Evolutionary conservation across 2,797 vertebrate genomes (phyloP).

Genomic region (Bradypus variegatus): DNA sequence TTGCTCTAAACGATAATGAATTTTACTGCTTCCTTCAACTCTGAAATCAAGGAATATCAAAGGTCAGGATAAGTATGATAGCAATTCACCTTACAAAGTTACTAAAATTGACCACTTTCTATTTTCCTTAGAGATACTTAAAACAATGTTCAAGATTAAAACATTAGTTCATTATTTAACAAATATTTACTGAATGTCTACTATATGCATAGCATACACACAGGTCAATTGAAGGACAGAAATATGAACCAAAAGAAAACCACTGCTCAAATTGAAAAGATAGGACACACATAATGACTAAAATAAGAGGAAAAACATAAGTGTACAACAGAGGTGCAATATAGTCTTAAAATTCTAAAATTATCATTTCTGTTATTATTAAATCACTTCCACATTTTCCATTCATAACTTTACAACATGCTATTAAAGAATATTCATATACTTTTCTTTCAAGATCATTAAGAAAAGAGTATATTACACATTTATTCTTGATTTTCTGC

Average conservation of each 20-base stretch:
- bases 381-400: conserved; percentile 28
- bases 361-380: conserved; percentile 42
- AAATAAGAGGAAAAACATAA: conserved; percentile 4
- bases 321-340: not conserved
- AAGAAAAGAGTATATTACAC: not conserved
- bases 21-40: conserved; percentile 95
- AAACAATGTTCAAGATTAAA: conserved; percentile 38
- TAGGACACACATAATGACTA: not conserved
- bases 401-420: conserved; percentile 9
- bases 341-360: conserved; percentile 27
- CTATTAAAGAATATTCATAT: not conserved
- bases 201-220: not conserved
- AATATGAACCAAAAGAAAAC: not conserved
- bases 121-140: conserved; percentile 22
- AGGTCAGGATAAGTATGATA: not conserved
- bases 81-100: not conserved
- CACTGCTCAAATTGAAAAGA: not conserved
- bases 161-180: conserved; percentile 34
- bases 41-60: conserved; percentile 69
- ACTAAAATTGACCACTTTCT: conserved; percentile 8
- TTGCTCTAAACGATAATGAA: conserved; percentile 83
- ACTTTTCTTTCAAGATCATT: conserved; percentile 4
- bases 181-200: not conserved
- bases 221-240: not conserved
- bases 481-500: conserved; percentile 5